Base-by-base conservation (phyloP, 2,888 invertebrate species). In the Xanthia icteritia region DNA sequence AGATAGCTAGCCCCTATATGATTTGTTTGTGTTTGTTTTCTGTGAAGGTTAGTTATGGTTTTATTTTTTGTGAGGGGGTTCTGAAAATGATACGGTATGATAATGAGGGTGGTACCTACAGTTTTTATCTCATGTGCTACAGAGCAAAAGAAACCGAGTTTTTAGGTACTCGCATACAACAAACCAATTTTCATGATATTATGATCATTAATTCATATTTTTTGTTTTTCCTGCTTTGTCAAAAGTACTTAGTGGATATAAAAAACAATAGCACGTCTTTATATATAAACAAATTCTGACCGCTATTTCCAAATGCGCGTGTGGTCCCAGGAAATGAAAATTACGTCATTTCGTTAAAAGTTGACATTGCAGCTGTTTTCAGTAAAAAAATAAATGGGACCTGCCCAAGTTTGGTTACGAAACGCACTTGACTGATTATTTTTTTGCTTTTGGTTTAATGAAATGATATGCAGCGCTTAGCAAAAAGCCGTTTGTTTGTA, bases 1-100 rank as follows among this genome's bases (percentile, higher is more conserved):
- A 86, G 89, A 89, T 88, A 87, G 51, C 77, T 81, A 79, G 82
- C 83, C 87, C 89, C 81, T 87, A 72, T 63, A 81, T 88, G 84
- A 88, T 82, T 87, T 86, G 89, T 88, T 83, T 85, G 66, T 81
- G 84, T 85, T 81, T 84, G 67, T 81, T 87, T 80, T 79, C 66
- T 75, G 54, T 79, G 56, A 13, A 70, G 67, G 71, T 86, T 88
- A 78, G 81, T 83, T 86, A 81, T 85, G 79, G 77, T 77, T 82
- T 67, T 36, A 70, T 80, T 79, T 80, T 84, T 85, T 85, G 66
- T 61, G 56, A 64, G 11, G 70, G 63, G 65, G 69, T 61, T 73
- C 74, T 76, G 65, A 69, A 86, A 77, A 86, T 63, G 69, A 78
- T 79, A 73, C 20, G 23, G 5, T 51, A 63, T 15, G 67, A n/a